Percentiles rank a stretch among this genome's conserved stretches.
Evolutionary conservation across 2,888 invertebrate species (phyloP).

Genomic region (Nomada goodeniana): DNA sequence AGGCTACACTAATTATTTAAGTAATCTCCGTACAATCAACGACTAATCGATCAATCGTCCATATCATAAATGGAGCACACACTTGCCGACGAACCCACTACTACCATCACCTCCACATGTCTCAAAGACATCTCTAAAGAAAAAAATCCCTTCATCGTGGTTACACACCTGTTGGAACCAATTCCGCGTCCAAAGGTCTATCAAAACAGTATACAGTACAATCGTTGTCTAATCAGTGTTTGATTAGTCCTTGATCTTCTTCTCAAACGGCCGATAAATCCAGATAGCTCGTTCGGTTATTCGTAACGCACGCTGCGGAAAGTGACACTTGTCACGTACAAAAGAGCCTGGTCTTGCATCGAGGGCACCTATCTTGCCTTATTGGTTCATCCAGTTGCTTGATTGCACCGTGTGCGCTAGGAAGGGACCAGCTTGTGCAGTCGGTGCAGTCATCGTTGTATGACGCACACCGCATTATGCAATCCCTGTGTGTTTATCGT

Average conservation of each 20-base stretch:
- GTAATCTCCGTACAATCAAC: no score
- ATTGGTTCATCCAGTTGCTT: conserved; percentile 71
- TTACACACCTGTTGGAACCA: not conserved
- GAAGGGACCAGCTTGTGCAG: conserved; percentile 56
- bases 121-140: not conserved
- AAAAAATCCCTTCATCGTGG: not conserved
- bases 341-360: conserved; percentile 64
- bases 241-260: conserved; percentile 12
- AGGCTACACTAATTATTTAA: no score
- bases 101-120: not conserved
- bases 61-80: no score
- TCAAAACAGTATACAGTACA: not conserved
- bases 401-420: conserved; percentile 38
- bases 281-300: conserved; percentile 34
- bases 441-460: conserved; percentile 61
- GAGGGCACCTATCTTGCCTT: conserved; percentile 79
- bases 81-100: no score
- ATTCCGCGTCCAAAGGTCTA: not conserved
- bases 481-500: conserved; percentile 69
- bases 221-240: not conserved
- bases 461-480: conserved; percentile 71
- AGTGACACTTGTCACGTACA: conserved; percentile 54
- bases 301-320: conserved; percentile 9
- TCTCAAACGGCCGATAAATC: conserved; percentile 3
- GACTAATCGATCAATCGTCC: no score